Percentiles rank a stretch among this genome's conserved stretches.
phyloP scores from a whole-genome alignment of 2,888 invertebrate genomes.

The Automeris io region DNA sequence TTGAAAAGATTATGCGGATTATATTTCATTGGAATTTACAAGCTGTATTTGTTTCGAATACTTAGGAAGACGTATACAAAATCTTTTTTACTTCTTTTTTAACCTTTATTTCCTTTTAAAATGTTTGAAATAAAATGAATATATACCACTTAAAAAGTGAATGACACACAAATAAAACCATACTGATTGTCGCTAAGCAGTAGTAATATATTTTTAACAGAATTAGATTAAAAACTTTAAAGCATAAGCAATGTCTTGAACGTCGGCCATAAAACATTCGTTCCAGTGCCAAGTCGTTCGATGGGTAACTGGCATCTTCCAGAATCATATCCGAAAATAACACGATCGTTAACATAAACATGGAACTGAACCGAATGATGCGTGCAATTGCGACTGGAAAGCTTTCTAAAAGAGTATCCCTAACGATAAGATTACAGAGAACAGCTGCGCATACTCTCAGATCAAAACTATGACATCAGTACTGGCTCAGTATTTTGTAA shows the following conservation, averaged over 20 bases:
- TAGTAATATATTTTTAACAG: not conserved
- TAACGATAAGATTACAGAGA: not conserved
- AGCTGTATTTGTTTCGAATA: no score
- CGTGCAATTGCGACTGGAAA: slow-evolving; percentile 40
- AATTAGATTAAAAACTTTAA: slow-evolving; percentile 7
- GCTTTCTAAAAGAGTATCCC: slow-evolving; percentile 1
- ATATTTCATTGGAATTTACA: no score
- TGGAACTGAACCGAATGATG: slow-evolving; percentile 31
- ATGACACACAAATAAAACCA: no score
- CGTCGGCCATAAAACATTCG: slow-evolving; percentile 58
- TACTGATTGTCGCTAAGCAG: not conserved
- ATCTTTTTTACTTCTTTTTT: no score
- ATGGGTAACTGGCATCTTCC: slow-evolving; percentile 51
- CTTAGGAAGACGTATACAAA: no score
- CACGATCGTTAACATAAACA: slow-evolving; percentile 43
- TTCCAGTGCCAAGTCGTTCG: slow-evolving; percentile 73
- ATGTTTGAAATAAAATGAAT: no score
- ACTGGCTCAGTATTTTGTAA: not conserved
- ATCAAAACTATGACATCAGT: slow-evolving; percentile 14
- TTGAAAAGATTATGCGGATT: no score
- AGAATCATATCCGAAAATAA: slow-evolving; percentile 71
- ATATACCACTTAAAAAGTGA: no score
- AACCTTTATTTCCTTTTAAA: no score
- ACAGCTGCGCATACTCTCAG: slow-evolving; percentile 12
- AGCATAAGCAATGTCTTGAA: slow-evolving; percentile 49